Percentiles rank a stretch among this genome's conserved stretches.
These are phyloP conservation scores for Xanthostigma xanthostigma DNA, from an alignment of 2,888 invertebrate genomes.

Conservation along the genomic window DNA sequence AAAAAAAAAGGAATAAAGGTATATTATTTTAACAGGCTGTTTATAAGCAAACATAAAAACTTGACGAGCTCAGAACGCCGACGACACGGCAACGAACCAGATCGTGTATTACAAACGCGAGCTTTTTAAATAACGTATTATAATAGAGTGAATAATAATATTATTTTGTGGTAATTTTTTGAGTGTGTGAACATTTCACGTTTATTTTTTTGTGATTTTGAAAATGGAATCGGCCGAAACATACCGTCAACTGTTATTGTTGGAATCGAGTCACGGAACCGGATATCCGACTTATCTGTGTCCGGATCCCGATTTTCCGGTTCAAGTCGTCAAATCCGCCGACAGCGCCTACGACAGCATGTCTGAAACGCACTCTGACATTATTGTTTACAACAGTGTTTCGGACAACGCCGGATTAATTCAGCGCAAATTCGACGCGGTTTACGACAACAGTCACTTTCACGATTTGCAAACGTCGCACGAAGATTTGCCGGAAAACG, in stretches of 20 bases:
- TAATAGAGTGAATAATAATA: no score
- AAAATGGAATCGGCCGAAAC: constrained; percentile 19
- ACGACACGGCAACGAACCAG: neutral
- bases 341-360: neutral
- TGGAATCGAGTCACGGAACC: constrained; percentile 14
- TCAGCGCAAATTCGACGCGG: no score
- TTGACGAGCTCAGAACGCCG: neutral
- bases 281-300: constrained; percentile 1
- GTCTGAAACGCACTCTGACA: neutral
- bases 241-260: constrained; percentile 23
- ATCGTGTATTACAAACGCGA: neutral
- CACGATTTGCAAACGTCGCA: neutral
- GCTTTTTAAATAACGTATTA: neutral
- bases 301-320: neutral
- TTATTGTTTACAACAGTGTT: no score
- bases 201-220: constrained; percentile 3
- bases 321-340: neutral
- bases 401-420: no score
- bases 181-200: neutral
- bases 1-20: neutral
- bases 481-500: neutral
- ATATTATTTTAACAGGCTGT: neutral
- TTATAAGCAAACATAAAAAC: neutral
- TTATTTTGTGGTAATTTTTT: neutral
- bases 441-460: neutral